These are phyloP conservation scores for Cerastis rubricosa DNA, from an alignment of 2,888 invertebrate species.

Conservation along the genomic window DNA sequence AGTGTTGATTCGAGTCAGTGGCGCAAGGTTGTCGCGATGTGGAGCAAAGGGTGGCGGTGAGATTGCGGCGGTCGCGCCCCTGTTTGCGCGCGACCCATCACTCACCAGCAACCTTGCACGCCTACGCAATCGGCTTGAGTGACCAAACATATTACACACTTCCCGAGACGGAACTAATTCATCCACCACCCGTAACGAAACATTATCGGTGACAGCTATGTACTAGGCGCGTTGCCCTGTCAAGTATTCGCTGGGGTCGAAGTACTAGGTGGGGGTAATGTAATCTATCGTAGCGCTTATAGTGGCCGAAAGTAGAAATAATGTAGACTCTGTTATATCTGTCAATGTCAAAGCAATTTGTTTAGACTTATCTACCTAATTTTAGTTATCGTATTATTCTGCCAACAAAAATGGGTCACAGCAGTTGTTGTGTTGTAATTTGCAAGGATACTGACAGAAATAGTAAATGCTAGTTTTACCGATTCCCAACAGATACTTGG, in stretches of 20 bases:
- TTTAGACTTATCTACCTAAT: too few species aligned
- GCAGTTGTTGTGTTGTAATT: too few species aligned
- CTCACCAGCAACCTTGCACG: conserved; percentile 69
- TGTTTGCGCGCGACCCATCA: conserved; percentile 73
- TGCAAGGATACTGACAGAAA: too few species aligned
- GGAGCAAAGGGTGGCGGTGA: conserved; percentile 67
- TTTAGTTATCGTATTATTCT: too few species aligned
- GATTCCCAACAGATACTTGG: too few species aligned
- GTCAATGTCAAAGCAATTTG: too few species aligned
- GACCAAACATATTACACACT: conserved; percentile 62
- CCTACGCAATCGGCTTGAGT: conserved; percentile 50
- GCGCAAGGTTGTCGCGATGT: conserved; percentile 56
- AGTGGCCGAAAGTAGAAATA: not conserved
- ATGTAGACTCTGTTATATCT: not conserved
- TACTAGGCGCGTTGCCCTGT: not conserved
- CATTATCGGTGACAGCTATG: conserved; percentile 33
- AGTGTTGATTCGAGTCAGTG: conserved; percentile 25
- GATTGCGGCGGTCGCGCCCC: conserved; percentile 72
- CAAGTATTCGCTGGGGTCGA: not conserved
- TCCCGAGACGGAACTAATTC: conserved; percentile 31
- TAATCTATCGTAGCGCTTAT: not conserved
- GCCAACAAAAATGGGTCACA: too few species aligned
- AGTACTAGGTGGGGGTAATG: too few species aligned
- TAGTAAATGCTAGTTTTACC: too few species aligned
- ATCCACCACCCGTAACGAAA: conserved; percentile 2